phyloP scores from a whole-genome alignment of 2,888 invertebrate species.

The Trypoxylon attenuatum region DNA sequence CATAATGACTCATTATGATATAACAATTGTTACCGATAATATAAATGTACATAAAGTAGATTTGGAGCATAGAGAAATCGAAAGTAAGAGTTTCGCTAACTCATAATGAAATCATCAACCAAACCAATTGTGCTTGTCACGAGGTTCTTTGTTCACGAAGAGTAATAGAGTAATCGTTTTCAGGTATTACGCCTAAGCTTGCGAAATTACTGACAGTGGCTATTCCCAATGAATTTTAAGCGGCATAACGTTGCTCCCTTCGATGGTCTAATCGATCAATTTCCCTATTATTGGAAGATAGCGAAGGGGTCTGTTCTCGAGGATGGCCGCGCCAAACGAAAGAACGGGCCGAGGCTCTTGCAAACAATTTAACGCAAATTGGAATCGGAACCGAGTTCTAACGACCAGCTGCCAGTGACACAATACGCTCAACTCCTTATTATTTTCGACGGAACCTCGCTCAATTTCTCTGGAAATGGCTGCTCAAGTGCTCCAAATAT shows the following conservation, averaged over 20 bases:
- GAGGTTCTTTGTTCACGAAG: too few relatives aligned
- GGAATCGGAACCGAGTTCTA: slow-evolving; percentile 51
- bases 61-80: too few relatives aligned
- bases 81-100: too few relatives aligned
- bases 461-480: too few relatives aligned
- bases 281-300: slow-evolving; percentile 40
- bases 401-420: slow-evolving; percentile 36
- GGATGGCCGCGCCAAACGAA: slow-evolving; percentile 16
- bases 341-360: slow-evolving; percentile 34
- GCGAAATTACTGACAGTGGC: not conserved
- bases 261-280: slow-evolving; percentile 47
- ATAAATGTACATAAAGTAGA: too few relatives aligned
- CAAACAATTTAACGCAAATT: slow-evolving; percentile 60
- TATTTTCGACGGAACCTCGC: slow-evolving; percentile 30
- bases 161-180: too few relatives aligned
- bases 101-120: too few relatives aligned
- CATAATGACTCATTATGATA: too few relatives aligned
- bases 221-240: not conserved
- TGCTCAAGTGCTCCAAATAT: too few relatives aligned
- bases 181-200: not conserved
- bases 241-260: not conserved
- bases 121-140: too few relatives aligned
- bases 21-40: too few relatives aligned
- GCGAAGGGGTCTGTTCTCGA: not conserved
- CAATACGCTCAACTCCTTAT: slow-evolving; percentile 23